Evolutionary conservation across 2,797 vertebrate species (phyloP), one percentile per base, ranked within the genome.

Genomic region (Borostomias antarcticus): DNA sequence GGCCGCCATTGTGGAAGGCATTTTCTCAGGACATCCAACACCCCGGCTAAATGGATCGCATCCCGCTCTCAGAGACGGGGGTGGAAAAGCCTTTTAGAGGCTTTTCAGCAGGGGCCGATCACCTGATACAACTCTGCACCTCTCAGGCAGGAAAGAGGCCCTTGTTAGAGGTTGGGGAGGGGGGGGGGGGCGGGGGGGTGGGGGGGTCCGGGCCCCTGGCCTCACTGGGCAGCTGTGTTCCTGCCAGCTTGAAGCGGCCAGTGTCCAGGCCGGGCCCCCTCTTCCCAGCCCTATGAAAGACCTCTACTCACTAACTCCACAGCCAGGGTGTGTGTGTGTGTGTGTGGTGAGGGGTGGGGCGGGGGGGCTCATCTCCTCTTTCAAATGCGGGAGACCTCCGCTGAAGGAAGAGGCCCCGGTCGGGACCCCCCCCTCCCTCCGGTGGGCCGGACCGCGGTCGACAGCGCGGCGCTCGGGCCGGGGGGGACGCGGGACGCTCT

Each of bases 21-120:
- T 82, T 91, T 92, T 92, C 93, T 90, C 90, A 94, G 89, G 93
- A 91, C 69, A 94, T 77, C 77, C 85, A 90, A 92, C 85, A 91
- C 92, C 85, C 70, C 79, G n/a, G 77, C 81, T 81, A 89, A 91
- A 90, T 64, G 82, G 80, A 60, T 85, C 83, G 62, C 84, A 88
- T 86, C 87, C 84, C 84, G 74, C 80, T 88, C 73, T 83, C 23
- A 25, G 8, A 23, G 40, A 35, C 32, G 25, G 26, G 28, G 33
- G 45, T 58, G 53, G 69, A 88, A 50, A 89, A 84, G 72, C 73
- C 79, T 89, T 90, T 65, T 88, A 89, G 87, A 63, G 73, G 73
- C 78, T 84, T 85, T 89, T 86, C 68, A 87, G 8, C 58, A 78
- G 64, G 63, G 68, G 65, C 69, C 50, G 83, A 89, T 87, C 85